phyloP scores from a whole-genome alignment of 2,888 invertebrate genomes.

The Drosophila macrospina region DNA sequence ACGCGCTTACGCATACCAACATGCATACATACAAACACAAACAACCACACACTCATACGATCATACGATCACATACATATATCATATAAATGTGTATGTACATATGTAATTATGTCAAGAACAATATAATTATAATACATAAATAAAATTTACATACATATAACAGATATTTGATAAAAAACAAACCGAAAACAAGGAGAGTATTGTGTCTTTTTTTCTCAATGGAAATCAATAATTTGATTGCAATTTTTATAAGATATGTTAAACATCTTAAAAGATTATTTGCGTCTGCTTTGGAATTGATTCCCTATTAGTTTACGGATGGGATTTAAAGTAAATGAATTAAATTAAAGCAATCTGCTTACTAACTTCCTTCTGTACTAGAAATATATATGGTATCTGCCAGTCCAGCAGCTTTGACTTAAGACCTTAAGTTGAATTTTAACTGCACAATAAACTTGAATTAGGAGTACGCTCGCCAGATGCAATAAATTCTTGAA shows the following conservation, averaged over 20 bases:
- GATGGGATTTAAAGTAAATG: no score
- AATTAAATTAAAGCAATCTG: no score
- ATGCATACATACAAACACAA: slow-evolving; percentile 42
- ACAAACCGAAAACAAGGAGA: background rate
- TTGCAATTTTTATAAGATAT: no score
- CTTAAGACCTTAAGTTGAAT: no score
- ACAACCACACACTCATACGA: slow-evolving; percentile 17
- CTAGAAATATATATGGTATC: no score
- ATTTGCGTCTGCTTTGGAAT: no score
- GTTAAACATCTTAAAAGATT: no score
- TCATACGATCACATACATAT: slow-evolving; percentile 40
- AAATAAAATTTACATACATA: slow-evolving; percentile 68
- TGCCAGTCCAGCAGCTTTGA: no score
- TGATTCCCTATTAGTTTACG: no score
- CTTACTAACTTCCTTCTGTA: no score
- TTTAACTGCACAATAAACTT: background rate
- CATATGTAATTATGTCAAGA: slow-evolving; percentile 47
- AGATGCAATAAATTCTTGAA: slow-evolving; percentile 12
- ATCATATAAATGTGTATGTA: slow-evolving; percentile 52
- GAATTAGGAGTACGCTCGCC: slow-evolving; percentile 2
- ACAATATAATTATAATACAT: slow-evolving; percentile 51
- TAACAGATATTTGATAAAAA: slow-evolving; percentile 56
- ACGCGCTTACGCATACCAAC: slow-evolving; percentile 74
- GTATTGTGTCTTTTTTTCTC: background rate
- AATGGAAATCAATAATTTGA: no score